Evolutionary conservation across 1,140 invertebrate genomes (phyloP).

Genomic region (Adoxophyes honmai): DNA sequence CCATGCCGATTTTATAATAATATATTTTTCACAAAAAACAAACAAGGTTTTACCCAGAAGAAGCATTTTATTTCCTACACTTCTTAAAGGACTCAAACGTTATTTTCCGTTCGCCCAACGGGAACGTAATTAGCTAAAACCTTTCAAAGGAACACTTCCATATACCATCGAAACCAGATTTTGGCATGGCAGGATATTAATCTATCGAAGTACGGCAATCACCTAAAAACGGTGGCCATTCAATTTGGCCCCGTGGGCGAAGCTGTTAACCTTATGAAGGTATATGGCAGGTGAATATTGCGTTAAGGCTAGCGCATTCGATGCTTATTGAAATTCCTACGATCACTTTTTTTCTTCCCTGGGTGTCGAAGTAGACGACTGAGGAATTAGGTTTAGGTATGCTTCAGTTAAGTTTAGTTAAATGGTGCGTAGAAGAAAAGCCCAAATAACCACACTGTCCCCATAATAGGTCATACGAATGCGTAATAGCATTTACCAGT

Average conservation of each 20-base stretch:
- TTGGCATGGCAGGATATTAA: conserved; percentile 11
- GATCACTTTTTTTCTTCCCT: background rate
- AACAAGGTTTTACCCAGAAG: too few species aligned
- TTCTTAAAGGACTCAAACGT: too few species aligned
- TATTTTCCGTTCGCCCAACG: too few species aligned
- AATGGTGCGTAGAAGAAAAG: background rate
- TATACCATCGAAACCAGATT: conserved; percentile 8
- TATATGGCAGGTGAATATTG: conserved; percentile 4
- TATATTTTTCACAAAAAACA: too few species aligned
- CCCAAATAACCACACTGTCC: too few species aligned
- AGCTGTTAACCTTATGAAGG: conserved; percentile 17
- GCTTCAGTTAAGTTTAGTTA: background rate
- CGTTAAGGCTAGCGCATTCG: background rate
- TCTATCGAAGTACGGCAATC: conserved; percentile 25
- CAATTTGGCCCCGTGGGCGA: conserved; percentile 28
- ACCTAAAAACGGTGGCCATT: conserved; percentile 34
- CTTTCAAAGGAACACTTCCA: background rate
- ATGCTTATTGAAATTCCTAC: background rate
- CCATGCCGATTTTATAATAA: too few species aligned
- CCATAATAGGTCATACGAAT: too few species aligned
- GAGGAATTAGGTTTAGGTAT: background rate
- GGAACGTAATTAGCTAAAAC: conserved; percentile 3
- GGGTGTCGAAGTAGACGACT: background rate
- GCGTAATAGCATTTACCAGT: too few species aligned
- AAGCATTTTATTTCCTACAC: too few species aligned